phyloP scores from a whole-genome alignment of 2,113 vertebrate species.

The Gulo gulo region DNA sequence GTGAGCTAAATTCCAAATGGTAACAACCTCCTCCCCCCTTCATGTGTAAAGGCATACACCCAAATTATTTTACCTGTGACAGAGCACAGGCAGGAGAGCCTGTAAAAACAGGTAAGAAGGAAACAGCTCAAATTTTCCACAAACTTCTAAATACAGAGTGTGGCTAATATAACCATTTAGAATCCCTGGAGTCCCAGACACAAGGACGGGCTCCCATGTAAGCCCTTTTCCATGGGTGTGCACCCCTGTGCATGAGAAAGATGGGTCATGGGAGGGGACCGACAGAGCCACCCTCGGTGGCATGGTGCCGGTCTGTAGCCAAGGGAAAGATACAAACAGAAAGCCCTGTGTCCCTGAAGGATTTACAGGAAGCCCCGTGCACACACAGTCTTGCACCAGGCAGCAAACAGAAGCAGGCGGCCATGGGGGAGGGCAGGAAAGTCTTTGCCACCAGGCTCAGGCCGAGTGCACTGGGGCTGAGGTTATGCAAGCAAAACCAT shows the following conservation, averaged over 20 bases:
- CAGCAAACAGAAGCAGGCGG: background rate
- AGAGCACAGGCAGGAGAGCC: background rate
- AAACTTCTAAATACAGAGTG: background rate
- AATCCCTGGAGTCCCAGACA: background rate
- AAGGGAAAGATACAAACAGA: background rate
- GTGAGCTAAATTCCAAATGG: background rate
- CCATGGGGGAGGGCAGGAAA: background rate
- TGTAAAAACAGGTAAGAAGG: background rate
- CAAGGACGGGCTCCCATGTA: background rate
- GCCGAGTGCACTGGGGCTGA: background rate
- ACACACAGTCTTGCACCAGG: no score
- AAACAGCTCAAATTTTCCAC: background rate
- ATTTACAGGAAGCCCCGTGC: background rate
- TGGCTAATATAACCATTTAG: background rate
- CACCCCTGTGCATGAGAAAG: accelerated
- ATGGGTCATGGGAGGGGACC: background rate
- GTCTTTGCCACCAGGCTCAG: background rate
- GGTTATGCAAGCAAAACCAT: background rate
- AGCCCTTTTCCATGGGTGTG: background rate
- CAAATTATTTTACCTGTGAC: background rate
- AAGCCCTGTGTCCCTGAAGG: background rate
- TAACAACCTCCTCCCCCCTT: background rate
- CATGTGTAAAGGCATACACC: background rate
- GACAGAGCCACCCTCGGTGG: background rate
- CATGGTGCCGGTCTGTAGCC: background rate